Evolutionary conservation across 2,113 vertebrate genomes (phyloP).

Genomic region (Lepus americanus): DNA sequence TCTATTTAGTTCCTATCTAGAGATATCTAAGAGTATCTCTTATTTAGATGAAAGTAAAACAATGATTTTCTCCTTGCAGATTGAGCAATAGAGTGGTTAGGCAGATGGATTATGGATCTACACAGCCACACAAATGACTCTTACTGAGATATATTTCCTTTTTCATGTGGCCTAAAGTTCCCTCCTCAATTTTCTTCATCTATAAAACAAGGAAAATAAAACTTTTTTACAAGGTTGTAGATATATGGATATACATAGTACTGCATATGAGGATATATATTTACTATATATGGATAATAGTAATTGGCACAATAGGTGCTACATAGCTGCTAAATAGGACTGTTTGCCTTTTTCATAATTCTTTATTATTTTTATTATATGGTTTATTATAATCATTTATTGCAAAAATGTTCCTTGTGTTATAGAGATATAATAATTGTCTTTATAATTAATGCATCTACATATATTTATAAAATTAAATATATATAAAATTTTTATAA

Average conservation of each 20-base stretch:
- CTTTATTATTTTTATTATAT: neutral
- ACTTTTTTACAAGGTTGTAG: neutral
- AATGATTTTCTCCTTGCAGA: neutral
- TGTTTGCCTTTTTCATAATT: neutral
- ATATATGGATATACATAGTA: neutral
- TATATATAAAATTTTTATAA: too few relatives aligned
- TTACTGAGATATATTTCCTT: neutral
- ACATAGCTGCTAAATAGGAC: neutral
- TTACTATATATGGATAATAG: neutral
- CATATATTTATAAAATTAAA: too few relatives aligned
- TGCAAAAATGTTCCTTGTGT: neutral
- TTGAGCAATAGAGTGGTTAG: neutral
- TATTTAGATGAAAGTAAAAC: neutral
- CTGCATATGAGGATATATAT: neutral
- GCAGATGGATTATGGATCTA: neutral
- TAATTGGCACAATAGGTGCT: neutral
- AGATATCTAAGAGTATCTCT: neutral
- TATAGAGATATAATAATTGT: neutral
- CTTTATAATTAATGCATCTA: too few relatives aligned
- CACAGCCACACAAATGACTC: neutral
- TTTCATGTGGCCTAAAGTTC: slow-evolving; percentile 12
- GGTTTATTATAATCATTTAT: slow-evolving; percentile 7
- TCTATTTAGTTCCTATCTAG: neutral
- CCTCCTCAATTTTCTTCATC: neutral
- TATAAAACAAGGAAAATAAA: neutral